Evolutionary conservation across 1,140 invertebrate species (phyloP).

Genomic region (Apis cerana): DNA sequence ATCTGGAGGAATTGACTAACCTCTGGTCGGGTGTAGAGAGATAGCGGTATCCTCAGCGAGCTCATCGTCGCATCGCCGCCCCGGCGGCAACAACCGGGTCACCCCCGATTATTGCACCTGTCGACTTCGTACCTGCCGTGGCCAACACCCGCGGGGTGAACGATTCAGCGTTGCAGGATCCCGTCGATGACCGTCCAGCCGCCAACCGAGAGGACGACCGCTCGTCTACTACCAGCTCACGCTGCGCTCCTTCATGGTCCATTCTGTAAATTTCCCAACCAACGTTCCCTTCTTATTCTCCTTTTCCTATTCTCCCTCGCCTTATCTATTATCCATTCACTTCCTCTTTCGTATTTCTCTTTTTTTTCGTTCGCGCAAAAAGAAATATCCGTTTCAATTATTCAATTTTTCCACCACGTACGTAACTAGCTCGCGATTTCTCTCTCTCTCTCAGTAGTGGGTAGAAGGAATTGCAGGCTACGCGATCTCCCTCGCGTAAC

Average conservation of each 20-base stretch:
- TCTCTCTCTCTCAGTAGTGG: too few relatives aligned
- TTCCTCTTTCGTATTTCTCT: too few relatives aligned
- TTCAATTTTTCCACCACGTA: too few relatives aligned
- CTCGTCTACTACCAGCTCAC: constrained; percentile 64
- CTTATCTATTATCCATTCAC: too few relatives aligned
- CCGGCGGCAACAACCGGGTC: constrained; percentile 70
- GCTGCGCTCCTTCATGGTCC: constrained; percentile 70
- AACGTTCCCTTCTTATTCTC: too few relatives aligned
- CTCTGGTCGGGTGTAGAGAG: constrained; percentile 69
- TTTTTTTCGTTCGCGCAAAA: too few relatives aligned
- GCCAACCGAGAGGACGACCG: constrained; percentile 51
- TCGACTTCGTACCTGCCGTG: constrained; percentile 61
- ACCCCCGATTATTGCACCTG: constrained; percentile 67
- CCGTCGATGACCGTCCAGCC: constrained; percentile 48
- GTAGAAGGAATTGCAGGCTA: too few relatives aligned
- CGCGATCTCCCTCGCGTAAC: too few relatives aligned
- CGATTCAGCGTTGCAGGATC: constrained; percentile 56
- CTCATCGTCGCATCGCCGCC: constrained; percentile 80
- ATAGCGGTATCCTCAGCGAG: constrained; percentile 73
- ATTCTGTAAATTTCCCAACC: constrained; percentile 68
- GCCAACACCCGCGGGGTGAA: constrained; percentile 57
- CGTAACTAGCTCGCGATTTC: too few relatives aligned
- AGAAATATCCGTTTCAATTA: too few relatives aligned
- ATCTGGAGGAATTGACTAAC: constrained; percentile 22
- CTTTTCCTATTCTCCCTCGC: neutral